Percentiles rank a stretch among this genome's conserved stretches.
phyloP scores from a whole-genome alignment of 2,113 vertebrate genomes.

The Carettochelys insculpta region DNA sequence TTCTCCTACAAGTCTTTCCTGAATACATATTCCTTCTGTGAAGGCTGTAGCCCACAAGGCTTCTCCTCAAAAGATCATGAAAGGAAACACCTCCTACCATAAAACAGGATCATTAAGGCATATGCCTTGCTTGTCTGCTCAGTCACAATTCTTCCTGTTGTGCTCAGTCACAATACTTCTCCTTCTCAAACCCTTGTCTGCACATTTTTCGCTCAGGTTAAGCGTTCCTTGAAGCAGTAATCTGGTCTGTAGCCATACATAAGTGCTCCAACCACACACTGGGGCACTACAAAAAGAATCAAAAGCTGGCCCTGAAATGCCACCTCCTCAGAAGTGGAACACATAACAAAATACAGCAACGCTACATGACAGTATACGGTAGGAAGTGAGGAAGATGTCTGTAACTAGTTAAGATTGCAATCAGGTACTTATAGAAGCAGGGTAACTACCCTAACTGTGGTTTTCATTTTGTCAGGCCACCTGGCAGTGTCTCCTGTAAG shows the following conservation, averaged over 20 bases:
- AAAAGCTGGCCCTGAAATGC: background rate
- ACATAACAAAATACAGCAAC: constrained; percentile 5
- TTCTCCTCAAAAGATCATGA: background rate
- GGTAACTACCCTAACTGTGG: constrained; percentile 9
- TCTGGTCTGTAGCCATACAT: background rate
- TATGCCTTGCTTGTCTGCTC: background rate
- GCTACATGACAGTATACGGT: constrained; percentile 1
- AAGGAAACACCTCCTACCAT: background rate
- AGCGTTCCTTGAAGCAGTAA: background rate
- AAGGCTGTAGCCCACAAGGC: background rate
- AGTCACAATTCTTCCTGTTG: background rate
- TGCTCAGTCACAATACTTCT: background rate
- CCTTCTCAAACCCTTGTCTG: background rate
- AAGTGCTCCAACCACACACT: background rate
- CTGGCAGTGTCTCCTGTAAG: too few species aligned
- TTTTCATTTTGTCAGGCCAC: background rate
- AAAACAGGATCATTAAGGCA: constrained; percentile 18
- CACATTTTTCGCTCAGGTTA: background rate
- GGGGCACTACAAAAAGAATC: background rate
- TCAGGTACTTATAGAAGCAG: background rate
- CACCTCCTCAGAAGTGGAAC: background rate
- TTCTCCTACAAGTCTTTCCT: background rate
- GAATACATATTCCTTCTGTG: background rate
- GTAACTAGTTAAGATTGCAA: constrained; percentile 13
- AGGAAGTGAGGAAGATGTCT: constrained; percentile 1